Percentiles rank a stretch among this genome's conserved stretches.
These are phyloP conservation scores for Chaetorhynchus papuensis DNA, from an alignment of 2,113 vertebrate species.

Conservation along the genomic window DNA sequence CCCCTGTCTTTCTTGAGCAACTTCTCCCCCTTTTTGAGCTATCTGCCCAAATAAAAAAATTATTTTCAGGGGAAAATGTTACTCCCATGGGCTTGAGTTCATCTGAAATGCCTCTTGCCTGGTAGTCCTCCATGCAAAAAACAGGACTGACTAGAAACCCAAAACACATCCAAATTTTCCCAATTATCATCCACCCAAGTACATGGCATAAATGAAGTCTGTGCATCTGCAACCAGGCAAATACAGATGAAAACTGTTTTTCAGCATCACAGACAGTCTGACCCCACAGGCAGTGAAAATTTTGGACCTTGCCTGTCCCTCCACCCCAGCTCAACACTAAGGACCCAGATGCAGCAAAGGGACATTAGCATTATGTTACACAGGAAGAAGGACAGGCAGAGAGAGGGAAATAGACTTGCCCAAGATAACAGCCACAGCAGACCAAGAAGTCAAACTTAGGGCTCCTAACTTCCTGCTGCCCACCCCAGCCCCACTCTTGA, in stretches of 20 bases:
- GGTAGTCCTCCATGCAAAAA: background rate
- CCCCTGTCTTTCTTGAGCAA: background rate
- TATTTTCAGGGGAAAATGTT: background rate
- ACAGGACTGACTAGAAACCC: background rate
- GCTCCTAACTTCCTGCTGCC: conserved; percentile 11
- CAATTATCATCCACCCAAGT: background rate
- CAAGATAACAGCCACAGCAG: conserved; percentile 32
- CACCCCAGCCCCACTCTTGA: background rate
- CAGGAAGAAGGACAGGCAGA: conserved; percentile 31
- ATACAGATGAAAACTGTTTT: background rate
- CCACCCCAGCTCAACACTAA: background rate
- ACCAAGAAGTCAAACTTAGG: conserved; percentile 7
- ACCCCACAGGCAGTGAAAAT: background rate
- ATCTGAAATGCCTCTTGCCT: background rate
- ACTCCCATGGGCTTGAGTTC: background rate
- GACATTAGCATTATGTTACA: conserved; percentile 44
- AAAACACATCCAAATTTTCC: background rate
- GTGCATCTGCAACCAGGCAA: conserved; percentile 8
- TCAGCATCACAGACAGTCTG: background rate
- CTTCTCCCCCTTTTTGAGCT: background rate
- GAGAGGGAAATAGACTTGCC: conserved; percentile 17
- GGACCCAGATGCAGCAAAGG: conserved; percentile 24
- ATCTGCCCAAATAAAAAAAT: background rate
- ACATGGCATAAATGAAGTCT: background rate
- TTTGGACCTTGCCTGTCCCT: background rate